Percentiles rank a stretch among this genome's conserved stretches.
phyloP scores from a whole-genome alignment of 2,797 vertebrate genomes.

The Gadopsis marmoratus region DNA sequence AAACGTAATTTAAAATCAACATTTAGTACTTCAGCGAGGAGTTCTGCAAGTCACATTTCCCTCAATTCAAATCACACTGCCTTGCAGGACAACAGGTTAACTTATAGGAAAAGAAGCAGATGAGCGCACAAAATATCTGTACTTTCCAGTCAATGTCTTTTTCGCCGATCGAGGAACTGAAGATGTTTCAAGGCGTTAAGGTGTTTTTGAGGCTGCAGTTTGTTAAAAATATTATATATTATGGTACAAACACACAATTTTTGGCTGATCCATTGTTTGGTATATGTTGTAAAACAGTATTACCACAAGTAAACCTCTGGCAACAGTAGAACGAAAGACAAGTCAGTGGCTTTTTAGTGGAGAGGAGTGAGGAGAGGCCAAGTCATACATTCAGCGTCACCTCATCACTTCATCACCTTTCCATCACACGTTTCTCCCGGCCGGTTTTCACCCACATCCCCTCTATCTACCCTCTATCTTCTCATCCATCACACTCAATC shows the following conservation, averaged over 20 bases:
- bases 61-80: neutral
- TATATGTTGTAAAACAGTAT: neutral
- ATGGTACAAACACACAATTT: neutral
- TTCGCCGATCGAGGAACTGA: neutral
- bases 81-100: neutral
- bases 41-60: neutral
- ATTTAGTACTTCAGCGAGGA: neutral
- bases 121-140: neutral
- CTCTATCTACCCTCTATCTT: slow-evolving; percentile 14
- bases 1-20: neutral
- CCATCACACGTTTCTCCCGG: slow-evolving; percentile 34
- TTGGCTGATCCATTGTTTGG: neutral
- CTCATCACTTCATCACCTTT: slow-evolving; percentile 59
- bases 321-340: neutral
- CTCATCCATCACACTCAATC: slow-evolving; percentile 63
- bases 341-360: neutral
- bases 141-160: neutral
- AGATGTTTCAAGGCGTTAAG: neutral
- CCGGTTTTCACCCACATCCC: slow-evolving; percentile 43
- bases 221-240: too few species aligned
- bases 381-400: slow-evolving; percentile 47
- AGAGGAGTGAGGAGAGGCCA: neutral
- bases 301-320: neutral
- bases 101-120: neutral
- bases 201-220: neutral